Base-by-base conservation (phyloP, 1,140 invertebrate species). In the Cepaea nemoralis region DNA sequence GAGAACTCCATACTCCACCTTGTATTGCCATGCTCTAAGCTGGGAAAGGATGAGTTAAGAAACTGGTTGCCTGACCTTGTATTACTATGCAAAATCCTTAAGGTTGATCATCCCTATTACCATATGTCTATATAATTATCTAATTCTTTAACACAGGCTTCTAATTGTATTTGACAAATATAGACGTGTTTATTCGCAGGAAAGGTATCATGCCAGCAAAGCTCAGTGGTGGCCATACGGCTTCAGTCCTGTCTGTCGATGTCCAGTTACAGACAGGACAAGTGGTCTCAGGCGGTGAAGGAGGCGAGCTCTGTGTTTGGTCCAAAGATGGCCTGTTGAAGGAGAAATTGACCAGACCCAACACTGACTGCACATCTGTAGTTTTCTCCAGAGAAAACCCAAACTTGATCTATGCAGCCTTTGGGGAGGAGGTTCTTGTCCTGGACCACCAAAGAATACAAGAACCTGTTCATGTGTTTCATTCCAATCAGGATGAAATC, bases 201-300 rank as follows among this genome's bases (percentile, higher is more conserved):
- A n/a, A 63, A 19, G 31, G 16, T 12, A 79, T 77, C 76, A 63
- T 66, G 31, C 31, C 48, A 27, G 48, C 40, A 55, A 81, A 70
- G 27, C 66, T 88, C n/a, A 80, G 74, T 24, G 86, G 86, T 55
- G 93, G 92, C 12, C 92, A 93, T 82, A 89, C 87, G 6, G 87
- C 89, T 77, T 91, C 89, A 31, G 91, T 93, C 37, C 85, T 92
- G 19, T 93, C 92, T 88, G 87, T 92, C 14, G 88, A 87, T 76
- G 82, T 86, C 14, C 66, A 83, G n/a, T 48, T 66, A 5, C 79
- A 85, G 48, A 85, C n/a, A 0, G 80, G 84, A 2, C 69, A 81
- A 22, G 81, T 91, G 16, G 87, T 83, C 0, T 87, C 88, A 22
- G 88, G 89, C 14, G 87, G 86, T 33, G 89, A 90, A 80, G 81